Percentiles rank a stretch among this genome's conserved stretches.
Evolutionary conservation across 2,113 vertebrate species (phyloP).

Genomic region (Oxyruncus cristatus): DNA sequence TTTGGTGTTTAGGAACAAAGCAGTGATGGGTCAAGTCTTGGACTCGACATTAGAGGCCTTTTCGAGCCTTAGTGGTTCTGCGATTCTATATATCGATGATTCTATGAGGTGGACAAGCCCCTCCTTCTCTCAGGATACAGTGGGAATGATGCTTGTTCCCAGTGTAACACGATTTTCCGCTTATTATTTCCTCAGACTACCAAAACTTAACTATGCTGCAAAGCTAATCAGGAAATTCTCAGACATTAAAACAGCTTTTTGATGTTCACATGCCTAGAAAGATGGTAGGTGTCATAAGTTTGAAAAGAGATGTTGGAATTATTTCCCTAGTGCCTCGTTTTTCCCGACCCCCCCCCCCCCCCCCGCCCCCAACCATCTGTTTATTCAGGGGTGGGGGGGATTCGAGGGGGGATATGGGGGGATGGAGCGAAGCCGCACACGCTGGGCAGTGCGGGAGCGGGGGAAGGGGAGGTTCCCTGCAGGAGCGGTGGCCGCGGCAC

Average conservation of each 20-base stretch:
- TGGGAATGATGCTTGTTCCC: neutral
- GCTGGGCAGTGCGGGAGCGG: too few relatives aligned
- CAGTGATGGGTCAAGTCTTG: neutral
- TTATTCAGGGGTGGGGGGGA: too few relatives aligned
- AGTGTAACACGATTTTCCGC: accelerated
- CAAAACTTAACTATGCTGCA: neutral
- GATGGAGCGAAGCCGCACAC: too few relatives aligned
- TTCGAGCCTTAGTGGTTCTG: neutral
- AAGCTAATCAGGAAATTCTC: neutral
- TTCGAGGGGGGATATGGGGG: too few relatives aligned
- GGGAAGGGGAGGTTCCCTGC: too few relatives aligned
- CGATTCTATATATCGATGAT: neutral
- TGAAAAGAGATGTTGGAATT: too few relatives aligned
- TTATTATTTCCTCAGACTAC: neutral
- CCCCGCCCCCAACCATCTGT: too few relatives aligned
- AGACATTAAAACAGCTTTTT: neutral
- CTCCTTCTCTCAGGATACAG: neutral
- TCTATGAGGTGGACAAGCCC: neutral
- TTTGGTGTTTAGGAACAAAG: neutral
- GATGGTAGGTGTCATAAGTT: too few relatives aligned
- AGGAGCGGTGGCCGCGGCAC: too few relatives aligned
- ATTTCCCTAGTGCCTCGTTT: too few relatives aligned
- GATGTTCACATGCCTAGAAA: neutral
- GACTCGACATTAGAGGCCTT: neutral
- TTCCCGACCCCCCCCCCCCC: too few relatives aligned